Base-by-base conservation (phyloP, 2,113 vertebrate genomes). In the Cynoglossus semilaevis region DNA sequence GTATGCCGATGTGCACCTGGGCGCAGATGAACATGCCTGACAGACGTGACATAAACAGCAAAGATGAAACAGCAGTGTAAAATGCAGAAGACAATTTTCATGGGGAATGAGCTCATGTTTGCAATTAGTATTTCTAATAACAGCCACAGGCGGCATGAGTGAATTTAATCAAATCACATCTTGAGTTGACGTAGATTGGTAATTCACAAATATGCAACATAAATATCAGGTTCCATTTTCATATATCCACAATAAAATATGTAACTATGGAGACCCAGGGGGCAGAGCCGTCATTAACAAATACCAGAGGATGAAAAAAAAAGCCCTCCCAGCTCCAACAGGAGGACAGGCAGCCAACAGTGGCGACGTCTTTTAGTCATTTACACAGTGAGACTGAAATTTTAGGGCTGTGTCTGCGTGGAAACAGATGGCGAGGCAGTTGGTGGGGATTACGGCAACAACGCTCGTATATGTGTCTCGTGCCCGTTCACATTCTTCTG, bases 381-480 rank as follows among this genome's bases (percentile, higher is more conserved):
- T 29, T 29, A 29, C 22, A 40, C 60, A 72, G 66, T 34, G 51
- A 61, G 68, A 64, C 51, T 58, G 53, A 73, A 38, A 83, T 76
- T 3, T 65, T 72, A 69, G 62, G 76, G 66, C 54, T 49, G 61
- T 38, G 63, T 73, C 76, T 67, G 70, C 62, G 48, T 76, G 71
- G 42, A 82, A 87, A 86, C 89, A 91, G 87, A 90, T 88, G 87
- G 88, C 65, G 29, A 77, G 82, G 68, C 87, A 88, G 86, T 88
- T 87, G 85, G 88, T 84, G 82, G 71, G 82, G 86, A 85, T 88
- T 80, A 85, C 65, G 56, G 75, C 57, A 67, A 77, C 57, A 67
- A 77, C 22, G 72, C 74, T 76, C 63, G 55, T 66, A 51, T 77
- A 76, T 69, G 74, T 73, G 70, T 74, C 38, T 72, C 15, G 14